These are phyloP conservation scores for Micropoecilia bifurca DNA, from an alignment of 2,797 vertebrate species.

Conservation along the genomic window DNA sequence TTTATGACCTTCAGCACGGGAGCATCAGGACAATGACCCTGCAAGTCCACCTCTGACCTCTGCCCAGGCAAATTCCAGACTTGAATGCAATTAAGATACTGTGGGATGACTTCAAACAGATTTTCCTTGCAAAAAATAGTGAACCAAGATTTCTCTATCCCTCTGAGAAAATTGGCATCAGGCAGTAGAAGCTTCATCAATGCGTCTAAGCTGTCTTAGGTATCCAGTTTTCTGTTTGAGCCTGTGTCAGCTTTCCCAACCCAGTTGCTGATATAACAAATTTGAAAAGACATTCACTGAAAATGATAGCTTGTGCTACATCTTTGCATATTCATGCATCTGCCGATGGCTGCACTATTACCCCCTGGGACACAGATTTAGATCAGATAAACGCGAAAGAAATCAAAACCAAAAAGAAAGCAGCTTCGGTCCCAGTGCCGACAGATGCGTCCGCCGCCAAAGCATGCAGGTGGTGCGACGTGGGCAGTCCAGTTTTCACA, in stretches of 20 bases:
- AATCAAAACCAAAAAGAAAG: neutral
- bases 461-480: constrained; percentile 30
- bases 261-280: neutral
- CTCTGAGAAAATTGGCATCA: neutral
- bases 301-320: neutral
- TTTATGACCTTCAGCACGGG: neutral
- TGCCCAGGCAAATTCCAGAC: neutral
- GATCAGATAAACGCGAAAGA: too few relatives aligned
- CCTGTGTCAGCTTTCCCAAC: neutral
- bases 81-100: neutral
- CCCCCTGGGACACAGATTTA: too few relatives aligned
- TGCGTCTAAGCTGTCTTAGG: neutral
- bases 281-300: neutral
- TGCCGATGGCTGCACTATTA: neutral
- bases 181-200: neutral
- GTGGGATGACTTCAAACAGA: neutral
- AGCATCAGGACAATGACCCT: neutral
- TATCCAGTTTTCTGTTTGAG: neutral
- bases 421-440: neutral
- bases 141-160: neutral
- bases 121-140: neutral
- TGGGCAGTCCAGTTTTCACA: constrained; percentile 20
- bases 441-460: neutral
- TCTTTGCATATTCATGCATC: neutral
- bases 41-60: neutral